Evolutionary conservation across 2,888 invertebrate genomes (phyloP).

Genomic region (Cryptus viduatorius): DNA sequence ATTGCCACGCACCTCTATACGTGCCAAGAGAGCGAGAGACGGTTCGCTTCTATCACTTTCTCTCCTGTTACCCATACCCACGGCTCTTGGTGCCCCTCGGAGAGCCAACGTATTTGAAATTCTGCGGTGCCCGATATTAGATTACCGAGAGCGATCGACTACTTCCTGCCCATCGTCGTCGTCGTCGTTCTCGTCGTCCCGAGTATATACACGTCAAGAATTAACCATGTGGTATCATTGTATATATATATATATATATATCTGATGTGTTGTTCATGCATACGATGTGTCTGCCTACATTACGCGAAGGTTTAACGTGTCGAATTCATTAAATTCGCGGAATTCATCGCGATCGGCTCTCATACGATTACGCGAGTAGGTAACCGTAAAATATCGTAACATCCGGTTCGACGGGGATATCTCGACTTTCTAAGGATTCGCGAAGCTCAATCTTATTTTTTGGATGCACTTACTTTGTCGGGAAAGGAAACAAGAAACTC

Average conservation of each 20-base stretch:
- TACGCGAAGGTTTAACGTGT: constrained; percentile 52
- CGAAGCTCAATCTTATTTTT: neutral
- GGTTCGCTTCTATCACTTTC: constrained; percentile 40
- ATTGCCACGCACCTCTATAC: constrained; percentile 53
- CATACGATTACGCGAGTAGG: neutral
- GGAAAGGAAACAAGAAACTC: neutral
- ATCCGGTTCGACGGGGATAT: constrained; percentile 37
- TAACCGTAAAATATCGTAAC: constrained; percentile 33
- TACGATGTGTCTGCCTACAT: neutral
- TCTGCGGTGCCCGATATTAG: constrained; percentile 74
- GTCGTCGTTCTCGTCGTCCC: constrained; percentile 35
- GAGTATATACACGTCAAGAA: constrained; percentile 61
- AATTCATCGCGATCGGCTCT: constrained; percentile 18
- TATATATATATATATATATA: constrained; percentile 15
- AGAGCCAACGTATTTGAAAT: constrained; percentile 67
- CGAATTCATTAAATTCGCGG: constrained; percentile 41
- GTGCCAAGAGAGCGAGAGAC: constrained; percentile 24
- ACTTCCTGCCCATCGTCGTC: constrained; percentile 75
- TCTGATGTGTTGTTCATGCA: neutral
- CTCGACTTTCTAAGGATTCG: constrained; percentile 34
- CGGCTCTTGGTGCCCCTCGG: constrained; percentile 37
- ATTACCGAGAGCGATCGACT: constrained; percentile 76
- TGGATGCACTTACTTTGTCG: constrained; percentile 12
- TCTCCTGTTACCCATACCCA: constrained; percentile 32
- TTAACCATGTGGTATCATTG: constrained; percentile 28